Evolutionary conservation across 2,797 vertebrate species (phyloP).

Genomic region (Psittacula derbiana): DNA sequence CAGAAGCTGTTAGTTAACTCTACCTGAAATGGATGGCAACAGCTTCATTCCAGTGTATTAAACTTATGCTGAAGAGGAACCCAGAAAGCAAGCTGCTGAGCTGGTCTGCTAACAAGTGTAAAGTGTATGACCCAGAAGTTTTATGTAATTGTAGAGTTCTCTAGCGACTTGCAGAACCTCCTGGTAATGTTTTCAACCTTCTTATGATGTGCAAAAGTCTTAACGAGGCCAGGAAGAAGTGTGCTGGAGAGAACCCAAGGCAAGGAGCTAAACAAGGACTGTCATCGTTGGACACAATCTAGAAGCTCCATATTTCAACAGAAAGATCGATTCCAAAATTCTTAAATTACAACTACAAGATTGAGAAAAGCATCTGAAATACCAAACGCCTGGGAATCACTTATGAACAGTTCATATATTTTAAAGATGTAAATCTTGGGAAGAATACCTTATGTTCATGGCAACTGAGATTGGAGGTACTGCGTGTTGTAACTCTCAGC

Average conservation of each 20-base stretch:
- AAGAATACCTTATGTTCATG: constrained; percentile 75
- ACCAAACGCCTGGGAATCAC: constrained; percentile 65
- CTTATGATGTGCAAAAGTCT: neutral
- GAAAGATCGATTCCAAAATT: constrained; percentile 41
- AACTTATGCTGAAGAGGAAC: neutral
- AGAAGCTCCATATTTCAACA: constrained; percentile 50
- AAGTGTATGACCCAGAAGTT: neutral
- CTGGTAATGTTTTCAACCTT: neutral
- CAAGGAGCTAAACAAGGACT: constrained; percentile 30
- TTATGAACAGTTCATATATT: constrained; percentile 76
- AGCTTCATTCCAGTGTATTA: neutral
- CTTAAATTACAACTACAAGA: constrained; percentile 59
- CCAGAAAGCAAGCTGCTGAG: neutral
- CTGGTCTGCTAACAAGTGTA: neutral
- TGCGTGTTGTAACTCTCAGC: constrained; percentile 74
- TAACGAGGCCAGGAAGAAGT: neutral
- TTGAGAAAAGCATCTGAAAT: constrained; percentile 61
- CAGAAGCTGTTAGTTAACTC: neutral
- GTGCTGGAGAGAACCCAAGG: neutral
- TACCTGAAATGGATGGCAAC: neutral
- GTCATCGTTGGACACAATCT: constrained; percentile 26
- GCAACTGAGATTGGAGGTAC: constrained; percentile 69
- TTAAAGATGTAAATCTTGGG: constrained; percentile 77
- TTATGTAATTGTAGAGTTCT: neutral
- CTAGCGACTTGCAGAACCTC: neutral